Base-by-base conservation (phyloP, 2,113 vertebrate genomes). In the Turdus rufiventris region DNA sequence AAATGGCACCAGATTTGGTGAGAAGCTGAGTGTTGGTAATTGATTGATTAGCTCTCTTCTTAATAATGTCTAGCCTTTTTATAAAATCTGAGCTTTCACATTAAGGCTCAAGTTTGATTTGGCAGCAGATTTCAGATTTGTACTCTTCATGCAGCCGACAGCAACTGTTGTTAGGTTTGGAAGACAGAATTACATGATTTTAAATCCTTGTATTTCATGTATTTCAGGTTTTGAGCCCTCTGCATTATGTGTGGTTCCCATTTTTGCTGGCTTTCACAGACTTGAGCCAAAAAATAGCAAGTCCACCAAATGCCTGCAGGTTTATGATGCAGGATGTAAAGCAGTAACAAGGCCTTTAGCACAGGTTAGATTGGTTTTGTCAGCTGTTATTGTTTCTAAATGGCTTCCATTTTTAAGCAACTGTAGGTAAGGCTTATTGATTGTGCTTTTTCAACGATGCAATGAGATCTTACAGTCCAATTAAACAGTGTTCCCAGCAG, bases 31-130 rank as follows among this genome's bases (percentile, higher is more conserved):
- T n/a, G 71, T 86, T 12, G 8, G 60, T 77, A 80, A 73, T 43
- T 93, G 95, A 95, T 85, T 96, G 91, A 96, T 96, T 90, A 96
- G 60, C 94, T 94, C 88, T 88, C 89, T 58, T 53, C 85, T 83
- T 94, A 93, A 88, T 91, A 80, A 34, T 10, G 2, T 58, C 42
- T 38, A 53, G 25, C 29, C 68, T 62, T 96, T 82, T 54, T 43
- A 79, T 58, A 83, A 93, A 91, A 80, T 71, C 81, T 83, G 63
- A 85, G 81, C 50, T 91, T 89, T 87, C 42, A 28, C 63, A 23
- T 79, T 85, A 88, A 91, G 50, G 34, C 70, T 94, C 43, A 53
- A 85, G 74, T 79, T 91, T 79, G 80, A 88, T 91, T 89, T 95
- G 78, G 78, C 63, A 94, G 33, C 19, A 86, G 56, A 60, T 77